phyloP scores from a whole-genome alignment of 2,797 vertebrate genomes.

The Arnoldichthys spilopterus region DNA sequence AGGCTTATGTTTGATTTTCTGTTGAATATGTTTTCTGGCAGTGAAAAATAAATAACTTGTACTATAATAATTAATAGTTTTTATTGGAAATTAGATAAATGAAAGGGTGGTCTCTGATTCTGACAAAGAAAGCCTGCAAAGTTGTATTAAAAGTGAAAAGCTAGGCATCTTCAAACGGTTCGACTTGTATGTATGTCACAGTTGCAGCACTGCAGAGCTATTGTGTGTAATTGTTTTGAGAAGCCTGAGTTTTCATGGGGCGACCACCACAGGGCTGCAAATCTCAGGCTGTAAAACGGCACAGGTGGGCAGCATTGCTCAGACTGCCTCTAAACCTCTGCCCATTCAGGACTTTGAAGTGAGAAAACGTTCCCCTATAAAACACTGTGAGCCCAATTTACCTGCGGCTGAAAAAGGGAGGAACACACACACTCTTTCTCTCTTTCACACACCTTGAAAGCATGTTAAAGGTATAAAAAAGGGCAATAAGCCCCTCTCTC shows the following conservation, averaged over 20 bases:
- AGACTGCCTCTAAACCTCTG: constrained; percentile 31
- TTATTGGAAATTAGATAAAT: no score
- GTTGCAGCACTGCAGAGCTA: not conserved
- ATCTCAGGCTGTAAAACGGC: constrained; percentile 18
- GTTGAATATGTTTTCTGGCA: no score
- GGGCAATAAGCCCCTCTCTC: not conserved
- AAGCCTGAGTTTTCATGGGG: constrained; percentile 1
- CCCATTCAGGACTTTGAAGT: constrained; percentile 39
- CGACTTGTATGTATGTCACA: not conserved
- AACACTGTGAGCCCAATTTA: constrained; percentile 35
- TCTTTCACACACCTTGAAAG: constrained; percentile 45
- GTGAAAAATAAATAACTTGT: no score
- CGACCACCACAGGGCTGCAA: not conserved
- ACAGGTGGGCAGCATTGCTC: constrained; percentile 30
- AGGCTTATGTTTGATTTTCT: no score
- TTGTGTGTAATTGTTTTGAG: not conserved
- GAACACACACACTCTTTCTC: not conserved
- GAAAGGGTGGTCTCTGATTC: no score
- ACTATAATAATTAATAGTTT: no score
- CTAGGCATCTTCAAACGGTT: not conserved
- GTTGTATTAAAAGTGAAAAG: not conserved
- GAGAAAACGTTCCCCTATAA: constrained; percentile 39
- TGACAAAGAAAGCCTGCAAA: not conserved
- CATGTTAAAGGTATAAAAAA: constrained; percentile 27
- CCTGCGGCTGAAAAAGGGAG: constrained; percentile 19